These are phyloP conservation scores for Actinernus sp. DNA, from an alignment of 92 coral and sea anemone species.

Conservation along the genomic window DNA sequence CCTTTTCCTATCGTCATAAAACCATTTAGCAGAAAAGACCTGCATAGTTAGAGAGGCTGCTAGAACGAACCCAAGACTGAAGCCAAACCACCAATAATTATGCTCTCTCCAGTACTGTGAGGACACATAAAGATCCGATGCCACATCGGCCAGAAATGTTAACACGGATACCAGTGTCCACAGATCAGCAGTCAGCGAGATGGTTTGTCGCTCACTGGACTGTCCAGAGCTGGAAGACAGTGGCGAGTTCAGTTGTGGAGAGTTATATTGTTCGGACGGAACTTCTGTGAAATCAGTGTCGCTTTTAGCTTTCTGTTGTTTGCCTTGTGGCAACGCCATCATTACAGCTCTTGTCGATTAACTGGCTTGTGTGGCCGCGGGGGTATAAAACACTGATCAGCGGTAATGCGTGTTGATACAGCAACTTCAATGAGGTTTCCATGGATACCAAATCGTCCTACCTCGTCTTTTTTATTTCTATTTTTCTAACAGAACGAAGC, in stretches of 20 bases:
- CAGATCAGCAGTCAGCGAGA: constrained; percentile 45
- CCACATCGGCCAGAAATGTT: constrained; percentile 71
- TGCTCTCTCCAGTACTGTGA: constrained; percentile 50
- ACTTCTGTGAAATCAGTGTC: neutral
- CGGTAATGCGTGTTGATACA: constrained; percentile 29
- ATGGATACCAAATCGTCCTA: too few species aligned
- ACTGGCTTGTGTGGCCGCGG: constrained; percentile 33
- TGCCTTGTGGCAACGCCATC: too few species aligned
- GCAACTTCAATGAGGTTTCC: too few species aligned
- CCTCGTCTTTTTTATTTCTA: too few species aligned
- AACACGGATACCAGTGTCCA: constrained; percentile 55
- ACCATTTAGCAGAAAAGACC: constrained; percentile 83
- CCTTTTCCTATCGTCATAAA: constrained; percentile 69
- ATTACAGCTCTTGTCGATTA: too few species aligned
- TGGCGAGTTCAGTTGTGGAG: neutral
- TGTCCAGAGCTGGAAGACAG: neutral
- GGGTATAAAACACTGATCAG: constrained; percentile 30
- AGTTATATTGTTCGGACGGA: neutral
- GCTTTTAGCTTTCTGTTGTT: too few species aligned
- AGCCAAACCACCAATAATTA: constrained; percentile 72
- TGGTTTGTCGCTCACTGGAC: neutral
- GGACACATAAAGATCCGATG: constrained; percentile 69
- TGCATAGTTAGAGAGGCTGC: constrained; percentile 77
- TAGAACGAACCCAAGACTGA: constrained; percentile 59
- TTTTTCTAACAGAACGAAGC: too few species aligned